These are phyloP conservation scores for Lamproptera curius DNA, from an alignment of 2,888 invertebrate genomes.

Conservation along the genomic window DNA sequence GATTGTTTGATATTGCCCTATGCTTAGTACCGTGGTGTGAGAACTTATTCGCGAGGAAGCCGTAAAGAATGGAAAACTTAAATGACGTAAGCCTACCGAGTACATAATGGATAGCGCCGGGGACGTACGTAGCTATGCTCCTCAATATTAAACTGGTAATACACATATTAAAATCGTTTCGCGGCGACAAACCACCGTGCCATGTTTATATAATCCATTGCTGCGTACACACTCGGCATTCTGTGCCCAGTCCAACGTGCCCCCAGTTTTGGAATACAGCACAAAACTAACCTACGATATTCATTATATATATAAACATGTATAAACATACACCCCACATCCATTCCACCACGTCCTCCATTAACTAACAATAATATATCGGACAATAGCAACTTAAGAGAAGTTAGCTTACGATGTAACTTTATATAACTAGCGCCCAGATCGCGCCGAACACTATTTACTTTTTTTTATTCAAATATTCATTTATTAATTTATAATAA, in stretches of 20 bases:
- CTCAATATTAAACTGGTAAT: too few relatives aligned
- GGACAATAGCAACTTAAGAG: conserved; percentile 63
- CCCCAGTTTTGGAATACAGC: conserved; percentile 57
- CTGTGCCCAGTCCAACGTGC: conserved; percentile 19
- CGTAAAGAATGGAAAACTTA: conserved; percentile 10
- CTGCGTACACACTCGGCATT: too few relatives aligned
- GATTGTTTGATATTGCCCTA: conserved; percentile 35
- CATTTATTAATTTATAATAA: conserved; percentile 45
- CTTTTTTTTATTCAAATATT: conserved; percentile 28
- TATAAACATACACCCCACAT: conserved; percentile 70
- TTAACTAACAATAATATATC: conserved; percentile 44
- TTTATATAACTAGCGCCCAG: conserved; percentile 19
- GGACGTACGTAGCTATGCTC: conserved; percentile 6
- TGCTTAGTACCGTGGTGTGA: conserved; percentile 64
- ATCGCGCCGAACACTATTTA: conserved; percentile 29
- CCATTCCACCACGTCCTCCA: conserved; percentile 45
- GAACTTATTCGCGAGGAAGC: conserved; percentile 57
- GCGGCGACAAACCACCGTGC: too few relatives aligned
- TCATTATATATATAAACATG: conserved; percentile 69
- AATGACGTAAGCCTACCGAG: conserved; percentile 52
- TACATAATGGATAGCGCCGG: conserved; percentile 27
- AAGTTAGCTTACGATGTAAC: conserved; percentile 52
- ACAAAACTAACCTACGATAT: conserved; percentile 74
- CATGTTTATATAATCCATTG: too few relatives aligned
- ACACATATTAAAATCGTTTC: too few relatives aligned